These are phyloP conservation scores for Euura lappo DNA, from an alignment of 1,140 invertebrate genomes.

Conservation along the genomic window DNA sequence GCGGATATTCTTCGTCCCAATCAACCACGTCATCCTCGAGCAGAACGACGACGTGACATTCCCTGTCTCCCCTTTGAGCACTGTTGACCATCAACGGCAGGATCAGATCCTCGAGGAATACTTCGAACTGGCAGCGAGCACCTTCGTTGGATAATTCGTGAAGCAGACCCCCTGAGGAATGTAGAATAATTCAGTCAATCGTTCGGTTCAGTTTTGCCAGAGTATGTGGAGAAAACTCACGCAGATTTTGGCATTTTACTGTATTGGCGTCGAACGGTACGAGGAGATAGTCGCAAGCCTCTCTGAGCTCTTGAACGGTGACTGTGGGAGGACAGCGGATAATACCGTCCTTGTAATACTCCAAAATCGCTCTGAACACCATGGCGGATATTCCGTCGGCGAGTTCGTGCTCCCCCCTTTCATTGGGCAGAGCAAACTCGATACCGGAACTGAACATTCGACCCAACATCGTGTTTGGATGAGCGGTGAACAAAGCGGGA, in stretches of 20 bases:
- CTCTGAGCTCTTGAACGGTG: slow-evolving; percentile 91
- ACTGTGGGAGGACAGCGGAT: slow-evolving; percentile 87
- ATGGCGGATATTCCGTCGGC: slow-evolving; percentile 97
- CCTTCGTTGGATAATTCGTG: slow-evolving; percentile 99
- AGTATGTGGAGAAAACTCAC: slow-evolving; percentile 65
- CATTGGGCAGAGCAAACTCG: slow-evolving; percentile 93
- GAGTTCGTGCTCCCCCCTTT: slow-evolving; percentile 95
- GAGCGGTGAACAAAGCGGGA: slow-evolving; percentile 86
- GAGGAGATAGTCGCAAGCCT: slow-evolving; percentile 98
- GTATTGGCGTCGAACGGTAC: slow-evolving; percentile 97
- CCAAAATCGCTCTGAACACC: slow-evolving; percentile 94
- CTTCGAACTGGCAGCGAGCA: slow-evolving; percentile 94
- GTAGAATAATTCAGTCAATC: too few species aligned
- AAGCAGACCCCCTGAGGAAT: slow-evolving; percentile 79
- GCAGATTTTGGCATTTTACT: slow-evolving; percentile 92
- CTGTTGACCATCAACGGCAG: slow-evolving; percentile 96
- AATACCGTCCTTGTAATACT: slow-evolving; percentile 91
- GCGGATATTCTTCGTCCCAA: slow-evolving; percentile 98
- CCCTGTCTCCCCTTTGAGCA: slow-evolving; percentile 87
- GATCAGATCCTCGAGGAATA: slow-evolving; percentile 94
- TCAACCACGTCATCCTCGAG: slow-evolving; percentile 96
- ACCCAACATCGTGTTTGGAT: slow-evolving; percentile 86
- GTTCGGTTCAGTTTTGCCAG: too few species aligned
- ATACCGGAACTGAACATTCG: slow-evolving; percentile 96
- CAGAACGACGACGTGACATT: slow-evolving; percentile 94